Percentiles rank a stretch among this genome's conserved stretches.
Evolutionary conservation across 2,888 invertebrate species (phyloP).

Genomic region (Fragum sueziense): DNA sequence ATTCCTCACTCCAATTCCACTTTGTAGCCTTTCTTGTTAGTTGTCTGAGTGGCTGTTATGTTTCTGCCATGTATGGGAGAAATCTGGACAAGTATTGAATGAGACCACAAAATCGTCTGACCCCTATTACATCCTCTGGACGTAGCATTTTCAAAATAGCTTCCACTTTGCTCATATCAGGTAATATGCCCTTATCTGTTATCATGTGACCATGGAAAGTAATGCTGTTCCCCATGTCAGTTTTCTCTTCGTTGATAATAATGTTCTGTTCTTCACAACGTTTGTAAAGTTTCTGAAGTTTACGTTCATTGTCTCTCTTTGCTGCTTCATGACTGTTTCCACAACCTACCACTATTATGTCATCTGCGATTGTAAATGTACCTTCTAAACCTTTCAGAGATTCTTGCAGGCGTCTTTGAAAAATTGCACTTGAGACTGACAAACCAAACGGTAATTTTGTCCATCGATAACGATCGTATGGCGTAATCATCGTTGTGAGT

Average conservation of each 20-base stretch:
- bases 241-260: conserved; percentile 48
- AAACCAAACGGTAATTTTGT: conserved; percentile 53
- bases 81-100: conserved; percentile 58
- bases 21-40: conserved; percentile 18
- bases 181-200: conserved; percentile 48
- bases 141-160: conserved; percentile 50
- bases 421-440: conserved; percentile 60
- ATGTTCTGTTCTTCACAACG: conserved; percentile 42
- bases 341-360: conserved; percentile 50
- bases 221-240: not conserved
- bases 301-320: not conserved
- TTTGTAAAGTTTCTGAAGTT: conserved; percentile 22
- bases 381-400: conserved; percentile 43
- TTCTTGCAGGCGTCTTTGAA: conserved; percentile 54
- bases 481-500: conserved; percentile 61
- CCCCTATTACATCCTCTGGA: conserved; percentile 43
- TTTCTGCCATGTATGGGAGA: conserved; percentile 32
- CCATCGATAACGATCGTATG: conserved; percentile 62
- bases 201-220: conserved; percentile 29
- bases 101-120: conserved; percentile 59
- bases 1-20: conserved; percentile 27
- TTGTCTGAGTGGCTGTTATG: conserved; percentile 33
- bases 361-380: conserved; percentile 48
- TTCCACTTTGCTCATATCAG: conserved; percentile 46
- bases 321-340: conserved; percentile 20